Base-by-base conservation (phyloP, 2,888 invertebrate genomes). In the Celastrina argiolus region DNA sequence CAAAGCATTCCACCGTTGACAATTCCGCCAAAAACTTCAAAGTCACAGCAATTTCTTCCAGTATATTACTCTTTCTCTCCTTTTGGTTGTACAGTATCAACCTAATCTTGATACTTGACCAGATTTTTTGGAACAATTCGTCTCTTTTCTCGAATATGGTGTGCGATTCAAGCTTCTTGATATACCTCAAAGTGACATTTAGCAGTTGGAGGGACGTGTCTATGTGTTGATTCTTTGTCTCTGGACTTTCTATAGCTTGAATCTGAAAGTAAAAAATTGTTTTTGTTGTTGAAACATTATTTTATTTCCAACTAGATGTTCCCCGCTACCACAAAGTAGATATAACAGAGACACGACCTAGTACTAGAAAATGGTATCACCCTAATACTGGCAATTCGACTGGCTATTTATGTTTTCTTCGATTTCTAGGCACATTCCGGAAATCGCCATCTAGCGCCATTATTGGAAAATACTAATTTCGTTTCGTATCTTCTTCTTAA, bases 131-230 rank as follows among this genome's bases (percentile, higher is more conserved):
- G 66, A 84, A 81, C 0, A 88, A 45, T 65, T 81, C 78, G 67
- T 89, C 87, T 71, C 81, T 87, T 18, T 82, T 76, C 63, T 81
- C 71, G 71, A 88, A 89, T 18, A 86, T 75, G 0, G 78, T 65
- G 67, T 90, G 87, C 0, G 79, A 71, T 70, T 88, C 88, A 0
- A 91, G 71, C 69, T 87, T 90, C 34, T 88, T 90, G n/a, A 82
- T 75, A 65, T 90, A 79, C 2, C 90, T 73, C 1, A 91, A 67
- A 0, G 78, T 72, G 0, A 87, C 78, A 63, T 80, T 89, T 22
- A 91, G 67, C 0, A 90, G 75, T 66, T 88, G 84, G 1, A 87
- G 71, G 0, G 90, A 84, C 0, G 84, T 76, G 42, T 85, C 85
- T 0, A 89, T 71, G 69, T 89, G 83, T 22, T 80, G 83, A 0